Evolutionary conservation across 2,888 invertebrate genomes (phyloP), one percentile per base, ranked within the genome.

Genomic region (Unio pictorum): DNA sequence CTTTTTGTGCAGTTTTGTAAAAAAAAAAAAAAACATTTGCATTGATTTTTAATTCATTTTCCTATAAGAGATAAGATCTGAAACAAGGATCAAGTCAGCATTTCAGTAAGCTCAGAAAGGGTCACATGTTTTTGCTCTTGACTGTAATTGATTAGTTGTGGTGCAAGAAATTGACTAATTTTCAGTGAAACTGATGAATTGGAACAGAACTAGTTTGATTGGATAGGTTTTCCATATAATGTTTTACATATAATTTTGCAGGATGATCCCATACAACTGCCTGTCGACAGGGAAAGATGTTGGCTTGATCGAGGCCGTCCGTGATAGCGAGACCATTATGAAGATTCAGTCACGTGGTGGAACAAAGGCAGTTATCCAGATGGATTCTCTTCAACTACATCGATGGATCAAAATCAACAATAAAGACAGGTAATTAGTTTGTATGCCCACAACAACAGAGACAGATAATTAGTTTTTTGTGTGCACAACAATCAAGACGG

Each of bases 261-360:
- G 92, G 83, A 90, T 93, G 91, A 90, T 91, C 67, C 91, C 92
- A 3, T 93, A 93, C 83, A 90, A 91, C 55, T 93, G 93, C 73
- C 86, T 93, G 68, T 91, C 93, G 7, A 93, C 93, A 59, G 93
- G 92, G 4, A 91, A 90, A 74, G 86, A 88, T 66, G 84, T 89
- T 26, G 90, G 90, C 7, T 77, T 91, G 79, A 93, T 93, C 73
- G 92, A 93, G 84, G 91, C 92, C 67, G 93, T 93, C 17, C 89
- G 91, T 28, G 89, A 91, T 76, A 91, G 93, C 30, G 90, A 91
- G 81, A 93, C 93, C 3, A 91, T 93, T 55, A 92, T 92, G 89
- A 91, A 91, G 72, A 93, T 93, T 73, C 92, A 93, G 83, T 84
- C 90, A 55, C 84, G 88, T 67, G 90, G 90, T 55, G 91, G 91